These are phyloP conservation scores for Cydia pomonella DNA, from an alignment of 1,140 invertebrate genomes.

Conservation along the genomic window DNA sequence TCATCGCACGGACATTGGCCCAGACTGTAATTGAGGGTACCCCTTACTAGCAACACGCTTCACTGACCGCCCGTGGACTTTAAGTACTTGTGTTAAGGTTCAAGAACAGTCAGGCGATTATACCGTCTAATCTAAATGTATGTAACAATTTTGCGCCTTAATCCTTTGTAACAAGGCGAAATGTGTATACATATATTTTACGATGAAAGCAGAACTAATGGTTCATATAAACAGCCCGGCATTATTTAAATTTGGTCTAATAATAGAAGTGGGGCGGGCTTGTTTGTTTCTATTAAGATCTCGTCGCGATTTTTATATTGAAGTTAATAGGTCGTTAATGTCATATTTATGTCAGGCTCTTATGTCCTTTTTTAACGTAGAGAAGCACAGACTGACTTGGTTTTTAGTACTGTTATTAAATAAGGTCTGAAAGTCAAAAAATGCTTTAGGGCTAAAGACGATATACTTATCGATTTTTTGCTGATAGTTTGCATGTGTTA, in stretches of 20 bases:
- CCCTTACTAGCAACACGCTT: neutral
- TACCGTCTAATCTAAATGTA: neutral
- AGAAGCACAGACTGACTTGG: neutral
- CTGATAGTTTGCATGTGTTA: neutral
- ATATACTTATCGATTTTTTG: neutral
- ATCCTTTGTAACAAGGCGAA: neutral
- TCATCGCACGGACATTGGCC: conserved; percentile 29
- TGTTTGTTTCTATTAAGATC: conserved; percentile 30
- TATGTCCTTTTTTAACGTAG: neutral
- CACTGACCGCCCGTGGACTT: too few relatives aligned
- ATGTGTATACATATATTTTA: neutral
- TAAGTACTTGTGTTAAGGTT: too few relatives aligned
- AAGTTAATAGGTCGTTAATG: conserved; percentile 17
- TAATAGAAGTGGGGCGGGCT: conserved; percentile 30
- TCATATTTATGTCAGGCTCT: neutral
- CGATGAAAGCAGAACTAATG: conserved; percentile 19
- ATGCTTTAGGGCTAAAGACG: neutral
- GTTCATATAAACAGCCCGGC: conserved; percentile 19
- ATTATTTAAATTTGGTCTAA: conserved; percentile 24
- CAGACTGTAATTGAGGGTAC: conserved; percentile 31
- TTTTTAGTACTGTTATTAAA: neutral
- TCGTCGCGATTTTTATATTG: neutral
- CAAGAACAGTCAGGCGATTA: too few relatives aligned
- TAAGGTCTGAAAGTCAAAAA: neutral
- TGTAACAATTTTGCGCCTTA: conserved; percentile 8